Base-by-base conservation (phyloP, 2,888 invertebrate species). In the Leucophenga maculata region DNA sequence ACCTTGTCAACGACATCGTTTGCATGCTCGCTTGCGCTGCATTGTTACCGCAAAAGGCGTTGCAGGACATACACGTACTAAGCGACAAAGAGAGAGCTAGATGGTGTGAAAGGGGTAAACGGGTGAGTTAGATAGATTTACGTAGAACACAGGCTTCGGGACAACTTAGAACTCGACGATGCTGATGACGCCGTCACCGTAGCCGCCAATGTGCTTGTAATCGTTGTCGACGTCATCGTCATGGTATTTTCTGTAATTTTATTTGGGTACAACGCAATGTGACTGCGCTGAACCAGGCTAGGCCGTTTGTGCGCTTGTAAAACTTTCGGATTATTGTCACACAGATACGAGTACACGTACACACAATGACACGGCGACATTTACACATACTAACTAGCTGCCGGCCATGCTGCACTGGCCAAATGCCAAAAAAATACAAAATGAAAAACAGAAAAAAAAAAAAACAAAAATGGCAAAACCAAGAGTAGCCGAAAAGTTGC, bases 251-350 rank as follows among this genome's bases (percentile, higher is more conserved):
- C 50, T 50, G 50, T 50, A 16, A 50, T 50, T 18, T 18, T 16
- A n/a, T 18, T 16, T 50, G 16, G 16, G 50, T 13, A 16, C 14
- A 18, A 18, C 50, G 18, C 50, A 50, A 39, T 39, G 39, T 39
- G 39, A 39, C 39, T 39, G 39, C 1, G 39, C 39, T 39, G 39
- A 1, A 9, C 11, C 11, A 39, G 39, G 39, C 8, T 39, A 39
- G 39, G 39, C 39, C 79, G 79, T 82, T 80, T 80, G 75, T 44
- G 22, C 46, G 79, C 82, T 80, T 82, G 80, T 80, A 79, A 80
- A 80, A 80, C 80, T 80, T 80, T 83, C 83, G 81, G 81, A 83
- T 80, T 83, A 80, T 80, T 80, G 83, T 80, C 80, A 80, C 78
- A 67, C 77, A 62, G 68, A 70, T 70, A 73, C 70, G n/a, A n/a